Base-by-base conservation (phyloP, 2,113 vertebrate genomes). In the Rhombomys opimus region DNA sequence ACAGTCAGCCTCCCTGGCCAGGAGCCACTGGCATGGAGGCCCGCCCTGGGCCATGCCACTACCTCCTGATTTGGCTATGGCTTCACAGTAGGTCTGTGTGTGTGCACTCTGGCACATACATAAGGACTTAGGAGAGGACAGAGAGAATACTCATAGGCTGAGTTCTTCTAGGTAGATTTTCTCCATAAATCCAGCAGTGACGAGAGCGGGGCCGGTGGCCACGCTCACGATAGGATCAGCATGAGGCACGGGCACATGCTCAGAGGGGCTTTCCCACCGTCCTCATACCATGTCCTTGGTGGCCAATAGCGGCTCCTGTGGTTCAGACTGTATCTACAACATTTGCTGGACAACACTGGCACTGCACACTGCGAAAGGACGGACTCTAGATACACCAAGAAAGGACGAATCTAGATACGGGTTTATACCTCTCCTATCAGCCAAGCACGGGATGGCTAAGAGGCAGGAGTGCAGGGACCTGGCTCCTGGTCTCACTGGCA, bases 151-250 rank as follows among this genome's bases (percentile, higher is more conserved):
- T 46, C n/a, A 27, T 1, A 15, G 54, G 38, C 23, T 2, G 20
- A 27, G 15, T n/a, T 85, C 68, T 77, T 46, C 80, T 61, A 25
- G 41, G 67, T 2, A 18, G 35, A 50, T 46, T 1, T 35, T 54
- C 41, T 57, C 86, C 65, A 73, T 30, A 15, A 5, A n/a, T 18
- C 41, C 8, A 68, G 59, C 1, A 11, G 54, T n/a, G 59, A 22
- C 9, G 25, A 14, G 10, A 50, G 67, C 68, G 20, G 67, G 67
- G 20, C 30, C 46, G 10, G 63, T 1, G 3, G 72, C 6, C 65
- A 27, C 3, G 1, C n/a, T 54, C 3, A 6, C 12, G 10, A 12
- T 4, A 7, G 50, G 38, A 20, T 54, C 61, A 11, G 30, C 0
- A 2, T 5, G 20, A 9, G n/a, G 27, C 65, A 2, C 11, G 1